These are phyloP conservation scores for Oxytorus armatus DNA, from an alignment of 2,888 invertebrate genomes.

Conservation along the genomic window DNA sequence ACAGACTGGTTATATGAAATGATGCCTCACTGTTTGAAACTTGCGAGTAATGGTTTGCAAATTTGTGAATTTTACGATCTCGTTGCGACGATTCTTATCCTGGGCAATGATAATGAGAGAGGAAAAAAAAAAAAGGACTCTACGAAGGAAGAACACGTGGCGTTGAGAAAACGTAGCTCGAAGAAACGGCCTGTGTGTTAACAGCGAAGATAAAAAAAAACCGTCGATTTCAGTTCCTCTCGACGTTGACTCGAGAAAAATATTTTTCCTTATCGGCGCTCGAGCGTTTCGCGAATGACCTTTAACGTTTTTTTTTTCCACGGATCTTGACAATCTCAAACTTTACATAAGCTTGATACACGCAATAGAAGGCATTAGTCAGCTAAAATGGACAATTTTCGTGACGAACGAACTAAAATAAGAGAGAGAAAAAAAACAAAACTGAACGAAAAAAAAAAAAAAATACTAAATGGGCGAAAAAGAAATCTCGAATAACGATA, in stretches of 20 bases:
- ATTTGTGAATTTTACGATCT: conserved; percentile 33
- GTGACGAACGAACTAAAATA: no score
- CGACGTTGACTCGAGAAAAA: background rate
- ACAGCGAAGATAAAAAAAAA: no score
- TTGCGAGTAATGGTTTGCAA: conserved; percentile 68
- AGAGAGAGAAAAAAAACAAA: background rate
- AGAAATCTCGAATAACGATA: no score
- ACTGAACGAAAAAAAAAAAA: no score
- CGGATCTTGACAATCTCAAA: conserved; percentile 73
- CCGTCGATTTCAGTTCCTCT: conserved; percentile 9
- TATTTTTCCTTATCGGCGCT: conserved; percentile 23
- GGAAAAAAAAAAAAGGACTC: background rate
- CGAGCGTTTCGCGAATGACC: conserved; percentile 22
- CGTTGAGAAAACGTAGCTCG: background rate
- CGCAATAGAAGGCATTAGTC: conserved; percentile 75
- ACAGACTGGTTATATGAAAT: conserved; percentile 84
- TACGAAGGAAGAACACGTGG: background rate
- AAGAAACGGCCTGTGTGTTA: background rate
- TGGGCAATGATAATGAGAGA: background rate
- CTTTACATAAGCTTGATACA: conserved; percentile 76
- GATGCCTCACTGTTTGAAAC: conserved; percentile 79
- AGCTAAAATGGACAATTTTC: no score
- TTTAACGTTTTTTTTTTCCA: conserved; percentile 20
- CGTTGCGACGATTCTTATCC: conserved; percentile 9
- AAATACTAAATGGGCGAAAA: no score